Conservation (phyloP, 2,113 vertebrate genomes). For the Ellobius talpinus region DNA sequence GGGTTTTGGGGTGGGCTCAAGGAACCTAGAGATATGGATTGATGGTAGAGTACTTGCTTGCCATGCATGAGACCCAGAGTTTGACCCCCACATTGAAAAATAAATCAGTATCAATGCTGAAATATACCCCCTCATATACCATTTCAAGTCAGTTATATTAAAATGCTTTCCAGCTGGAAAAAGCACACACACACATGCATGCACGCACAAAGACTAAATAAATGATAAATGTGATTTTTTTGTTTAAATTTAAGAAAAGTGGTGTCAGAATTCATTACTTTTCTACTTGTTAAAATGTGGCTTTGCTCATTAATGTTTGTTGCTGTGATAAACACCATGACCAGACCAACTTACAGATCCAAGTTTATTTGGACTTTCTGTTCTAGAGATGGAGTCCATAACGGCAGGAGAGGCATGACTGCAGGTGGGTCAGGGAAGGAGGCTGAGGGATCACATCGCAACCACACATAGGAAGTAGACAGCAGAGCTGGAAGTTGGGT, state of each 20-base stretch:
- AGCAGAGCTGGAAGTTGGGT: not conserved
- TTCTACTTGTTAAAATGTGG: not conserved
- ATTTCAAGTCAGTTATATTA: constrained; percentile 25
- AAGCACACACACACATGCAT: not conserved
- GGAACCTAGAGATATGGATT: not conserved
- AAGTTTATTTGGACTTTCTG: not conserved
- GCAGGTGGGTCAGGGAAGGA: too few species aligned
- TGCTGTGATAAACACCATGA: not conserved
- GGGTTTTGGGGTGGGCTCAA: not conserved
- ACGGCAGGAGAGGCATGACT: not conserved
- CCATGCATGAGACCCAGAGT: not conserved
- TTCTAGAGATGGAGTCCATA: not conserved
- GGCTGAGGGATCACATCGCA: not conserved
- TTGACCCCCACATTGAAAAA: not conserved
- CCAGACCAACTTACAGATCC: not conserved
- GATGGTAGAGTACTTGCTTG: not conserved
- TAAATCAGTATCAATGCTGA: not conserved
- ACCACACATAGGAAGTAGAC: not conserved
- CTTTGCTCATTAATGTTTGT: not conserved
- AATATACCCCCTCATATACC: not conserved
- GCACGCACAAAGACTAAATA: not conserved
- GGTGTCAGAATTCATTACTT: not conserved
- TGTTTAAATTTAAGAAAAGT: not conserved
- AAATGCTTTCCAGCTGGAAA: constrained; percentile 45
- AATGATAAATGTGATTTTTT: not conserved